These are phyloP conservation scores for Plutella xylostella DNA, from an alignment of 2,888 invertebrate species.

Conservation along the genomic window DNA sequence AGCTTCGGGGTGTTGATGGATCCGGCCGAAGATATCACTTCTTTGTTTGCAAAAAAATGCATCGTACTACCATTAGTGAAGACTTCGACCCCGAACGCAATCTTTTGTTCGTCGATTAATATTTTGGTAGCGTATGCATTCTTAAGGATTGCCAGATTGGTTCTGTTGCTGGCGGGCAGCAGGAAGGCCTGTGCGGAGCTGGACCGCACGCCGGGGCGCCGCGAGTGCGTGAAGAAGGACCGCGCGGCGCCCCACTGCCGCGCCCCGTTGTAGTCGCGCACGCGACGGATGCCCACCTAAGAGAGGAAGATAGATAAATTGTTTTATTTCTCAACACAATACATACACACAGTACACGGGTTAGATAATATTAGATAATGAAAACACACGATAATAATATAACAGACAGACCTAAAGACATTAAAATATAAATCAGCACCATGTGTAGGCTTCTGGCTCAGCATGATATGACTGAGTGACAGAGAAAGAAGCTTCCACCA, in stretches of 20 bases:
- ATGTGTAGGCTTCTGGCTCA: too few relatives aligned
- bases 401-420: too few relatives aligned
- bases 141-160: conserved; percentile 7
- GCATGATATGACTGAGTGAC: too few relatives aligned
- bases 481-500: too few relatives aligned
- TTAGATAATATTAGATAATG: too few relatives aligned
- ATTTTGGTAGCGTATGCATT: conserved; percentile 7
- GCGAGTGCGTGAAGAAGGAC: neutral
- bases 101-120: neutral
- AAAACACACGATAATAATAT: too few relatives aligned
- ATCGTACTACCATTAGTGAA: neutral
- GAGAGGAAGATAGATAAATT: neutral
- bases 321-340: neutral
- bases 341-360: too few relatives aligned
- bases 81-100: conserved; percentile 8
- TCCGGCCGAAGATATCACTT: conserved; percentile 11
- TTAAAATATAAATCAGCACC: too few relatives aligned
- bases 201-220: neutral
- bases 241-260: conserved; percentile 1
- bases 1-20: conserved; percentile 10
- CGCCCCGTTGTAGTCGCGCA: conserved; percentile 4
- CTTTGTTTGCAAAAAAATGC: conserved; percentile 5
- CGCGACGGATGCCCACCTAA: neutral
- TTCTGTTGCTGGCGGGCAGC: neutral
- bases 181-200: conserved; percentile 4